Evolutionary conservation across 2,797 vertebrate genomes (phyloP), one percentile per base, ranked within the genome.

Genomic region (Orestias chungarensis): DNA sequence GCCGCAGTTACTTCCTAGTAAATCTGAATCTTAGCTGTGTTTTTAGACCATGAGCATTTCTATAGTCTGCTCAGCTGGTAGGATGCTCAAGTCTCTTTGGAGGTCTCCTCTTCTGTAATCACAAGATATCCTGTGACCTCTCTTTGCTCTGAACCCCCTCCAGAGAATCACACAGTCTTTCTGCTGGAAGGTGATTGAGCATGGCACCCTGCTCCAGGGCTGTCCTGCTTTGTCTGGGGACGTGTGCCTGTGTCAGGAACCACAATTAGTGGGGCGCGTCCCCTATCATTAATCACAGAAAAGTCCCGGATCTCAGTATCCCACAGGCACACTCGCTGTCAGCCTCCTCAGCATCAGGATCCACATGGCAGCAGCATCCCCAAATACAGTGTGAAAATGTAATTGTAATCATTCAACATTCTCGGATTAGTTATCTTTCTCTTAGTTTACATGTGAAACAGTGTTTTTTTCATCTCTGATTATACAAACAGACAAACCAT

Each of bases 211-310:
- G 88, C 89, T 91, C 84, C 74, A 81, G 80, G 74, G 85, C 88
- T 90, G 86, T 93, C 90, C 88, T 81, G 88, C 91, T 93, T 92
- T 93, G 92, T 93, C 88, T 91, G 83, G 82, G 81, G 88, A 92
- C 90, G 92, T 92, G 92, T 92, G 92, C 92, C 90, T 90, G 88
- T 92, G 92, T 92, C 90, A 92, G 87, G 88, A 80, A 87, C 91
- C 84, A 93, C 90, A 93, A 92, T 92, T 91, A 92, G 92, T 89
- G 90, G 92, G 90, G 90, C 87, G 90, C 83, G 91, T 93, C 93
- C 90, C 91, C 86, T 68, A 90, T 86, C 91, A 94, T 94, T 92
- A 94, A 93, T 93, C 93, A 94, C 89, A 81, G 86, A 87, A 66
- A 86, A 73, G 88, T 79, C 76, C 81, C 49, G 65, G 82, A 87